Evolutionary conservation across 2,797 vertebrate genomes (phyloP).

Genomic region (Heteromormyrus szaboi): DNA sequence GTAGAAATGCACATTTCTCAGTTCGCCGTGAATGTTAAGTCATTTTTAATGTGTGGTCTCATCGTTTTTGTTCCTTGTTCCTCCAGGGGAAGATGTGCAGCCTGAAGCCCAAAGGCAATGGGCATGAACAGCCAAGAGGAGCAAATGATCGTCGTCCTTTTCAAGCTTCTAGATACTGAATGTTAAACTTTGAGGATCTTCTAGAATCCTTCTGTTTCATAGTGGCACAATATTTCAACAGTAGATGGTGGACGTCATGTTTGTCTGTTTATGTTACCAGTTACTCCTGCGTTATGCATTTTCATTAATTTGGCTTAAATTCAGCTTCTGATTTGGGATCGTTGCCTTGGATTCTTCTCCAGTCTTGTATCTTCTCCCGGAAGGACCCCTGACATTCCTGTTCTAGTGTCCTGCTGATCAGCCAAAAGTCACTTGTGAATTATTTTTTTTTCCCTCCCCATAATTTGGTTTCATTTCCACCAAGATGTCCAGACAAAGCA

Average conservation of each 20-base stretch:
- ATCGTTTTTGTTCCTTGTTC: neutral
- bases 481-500: constrained; percentile 72
- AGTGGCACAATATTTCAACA: neutral
- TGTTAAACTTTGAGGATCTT: neutral
- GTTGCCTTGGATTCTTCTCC: neutral
- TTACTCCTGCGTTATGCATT: neutral
- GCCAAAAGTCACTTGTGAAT: neutral
- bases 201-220: neutral
- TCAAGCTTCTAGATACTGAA: neutral
- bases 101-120: neutral
- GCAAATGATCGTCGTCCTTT: neutral
- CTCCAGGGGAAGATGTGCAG: neutral
- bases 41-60: neutral
- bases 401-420: neutral
- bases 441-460: no score
- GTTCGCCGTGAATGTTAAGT: neutral
- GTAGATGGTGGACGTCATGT: neutral
- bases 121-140: neutral
- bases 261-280: neutral
- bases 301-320: neutral
- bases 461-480: neutral
- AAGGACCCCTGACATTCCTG: neutral
- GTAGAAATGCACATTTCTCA: neutral
- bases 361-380: neutral
- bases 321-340: neutral